Percentiles rank a stretch among this genome's conserved stretches.
These are phyloP conservation scores for Spodoptera picta DNA, from an alignment of 2,888 invertebrate species.

Conservation along the genomic window DNA sequence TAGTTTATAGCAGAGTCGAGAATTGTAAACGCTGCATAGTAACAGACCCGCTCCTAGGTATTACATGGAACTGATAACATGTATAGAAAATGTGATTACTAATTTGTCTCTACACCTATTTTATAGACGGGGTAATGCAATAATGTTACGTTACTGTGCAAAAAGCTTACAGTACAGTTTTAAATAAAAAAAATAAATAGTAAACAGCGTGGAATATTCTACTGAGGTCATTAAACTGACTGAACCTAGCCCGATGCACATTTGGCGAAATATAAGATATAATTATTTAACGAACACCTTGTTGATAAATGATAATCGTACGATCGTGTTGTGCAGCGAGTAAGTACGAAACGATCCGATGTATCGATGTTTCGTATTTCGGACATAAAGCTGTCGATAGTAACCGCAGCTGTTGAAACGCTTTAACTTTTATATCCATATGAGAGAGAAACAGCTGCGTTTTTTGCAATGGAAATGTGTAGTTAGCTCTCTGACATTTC, in stretches of 20 bases:
- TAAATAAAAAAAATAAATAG: too few relatives aligned
- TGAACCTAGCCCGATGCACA: conserved; percentile 38
- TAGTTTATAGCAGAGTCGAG: too few relatives aligned
- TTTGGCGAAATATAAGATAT: conserved; percentile 50
- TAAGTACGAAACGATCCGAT: conserved; percentile 41
- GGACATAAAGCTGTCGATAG: conserved; percentile 50
- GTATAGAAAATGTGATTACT: too few relatives aligned
- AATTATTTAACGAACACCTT: conserved; percentile 37
- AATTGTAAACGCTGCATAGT: too few relatives aligned
- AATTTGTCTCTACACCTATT: too few relatives aligned
- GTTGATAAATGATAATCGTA: conserved; percentile 31
- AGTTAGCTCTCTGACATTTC: conserved; percentile 43
- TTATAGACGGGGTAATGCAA: too few relatives aligned
- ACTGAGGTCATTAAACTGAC: conserved; percentile 43
- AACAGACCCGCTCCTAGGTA: too few relatives aligned
- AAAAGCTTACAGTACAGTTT: too few relatives aligned
- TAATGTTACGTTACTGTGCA: too few relatives aligned
- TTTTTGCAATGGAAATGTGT: conserved; percentile 33
- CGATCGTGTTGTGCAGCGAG: conserved; percentile 38
- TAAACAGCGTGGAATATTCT: background rate
- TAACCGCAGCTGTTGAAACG: conserved; percentile 37
- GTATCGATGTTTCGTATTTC: conserved; percentile 55
- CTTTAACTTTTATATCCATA: conserved; percentile 38
- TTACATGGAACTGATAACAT: too few relatives aligned
- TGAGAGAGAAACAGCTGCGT: conserved; percentile 47